Evolutionary conservation across 2,888 invertebrate genomes (phyloP), one percentile per base, ranked within the genome.

Genomic region (Nemotelus nigrinus): DNA sequence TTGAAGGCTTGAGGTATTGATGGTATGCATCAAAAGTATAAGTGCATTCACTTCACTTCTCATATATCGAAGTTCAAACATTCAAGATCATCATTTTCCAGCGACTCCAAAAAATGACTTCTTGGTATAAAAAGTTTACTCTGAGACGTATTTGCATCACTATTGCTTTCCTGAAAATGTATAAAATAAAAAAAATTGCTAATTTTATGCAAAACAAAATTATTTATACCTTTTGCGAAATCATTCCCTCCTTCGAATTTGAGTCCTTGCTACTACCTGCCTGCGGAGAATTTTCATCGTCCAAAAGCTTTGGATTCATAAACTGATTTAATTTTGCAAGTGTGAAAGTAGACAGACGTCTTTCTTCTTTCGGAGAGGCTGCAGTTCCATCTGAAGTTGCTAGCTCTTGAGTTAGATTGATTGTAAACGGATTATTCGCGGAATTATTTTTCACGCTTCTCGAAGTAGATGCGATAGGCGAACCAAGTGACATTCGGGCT

Each of bases 21-120:
- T 1, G 25, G 25, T 25, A 25, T 25, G 25, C 25, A 25, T 25
- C 25, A 1, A 25, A 25, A 25, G 0, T 25, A 25, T 25, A 25
- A 25, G 25, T 25, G 25, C 25, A 25, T 25, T 25, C 25, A 25
- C 25, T 25, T 25, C 25, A 25, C 0, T 25, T 25, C 25, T 63
- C 48, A 77, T 47, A 77, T n/a, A 63, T 80, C 80, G 55, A 80
- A 77, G 55, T 78, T 76, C 58, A 80, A 74, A 44, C 76, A 80
- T 8, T 76, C 71, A 10, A 80, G 70, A 67, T 80, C 77, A 53
- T 68, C 80, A 67, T 76, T 25, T 25, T 25, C 63, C 43, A 77
- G 75, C 3, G 63, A 47, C 25, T 78, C 79, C 45, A 78, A 65
- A 39, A 78, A 74, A 25, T 70, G 71, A 65, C 75, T 76, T 44